These are phyloP conservation scores for Sebastes reedi DNA, from an alignment of 2,797 vertebrate species.

Conservation along the genomic window DNA sequence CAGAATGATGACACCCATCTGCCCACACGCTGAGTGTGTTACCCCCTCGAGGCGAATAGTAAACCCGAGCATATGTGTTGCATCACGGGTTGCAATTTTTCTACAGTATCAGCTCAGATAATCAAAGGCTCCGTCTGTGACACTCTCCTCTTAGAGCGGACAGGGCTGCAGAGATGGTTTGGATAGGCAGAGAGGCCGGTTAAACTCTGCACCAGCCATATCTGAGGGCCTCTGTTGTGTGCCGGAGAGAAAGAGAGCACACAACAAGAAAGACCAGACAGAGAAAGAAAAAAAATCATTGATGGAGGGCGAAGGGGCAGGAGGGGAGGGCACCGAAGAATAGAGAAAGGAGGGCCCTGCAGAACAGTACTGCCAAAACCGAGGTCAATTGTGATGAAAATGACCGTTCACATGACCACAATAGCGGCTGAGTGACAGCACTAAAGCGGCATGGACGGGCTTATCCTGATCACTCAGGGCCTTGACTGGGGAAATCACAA, in stretches of 20 bases:
- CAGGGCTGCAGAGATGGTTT: constrained; percentile 1
- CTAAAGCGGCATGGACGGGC: constrained; percentile 73
- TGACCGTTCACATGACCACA: constrained; percentile 79
- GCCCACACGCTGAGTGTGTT: constrained; percentile 15
- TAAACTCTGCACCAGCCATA: constrained; percentile 32
- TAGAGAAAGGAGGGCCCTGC: constrained; percentile 63
- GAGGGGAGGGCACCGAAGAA: constrained; percentile 56
- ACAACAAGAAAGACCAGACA: constrained; percentile 52
- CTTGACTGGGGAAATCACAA: constrained; percentile 78
- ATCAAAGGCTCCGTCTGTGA: constrained; percentile 44
- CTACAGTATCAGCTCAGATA: constrained; percentile 51
- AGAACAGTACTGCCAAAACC: constrained; percentile 75
- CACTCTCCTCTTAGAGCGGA: constrained; percentile 1
- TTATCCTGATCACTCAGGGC: constrained; percentile 80
- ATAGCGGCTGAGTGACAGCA: constrained; percentile 77
- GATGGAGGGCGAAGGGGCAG: constrained; percentile 51
- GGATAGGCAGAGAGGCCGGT: constrained; percentile 10
- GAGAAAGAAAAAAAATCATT: constrained; percentile 50
- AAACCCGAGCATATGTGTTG: constrained; percentile 40
- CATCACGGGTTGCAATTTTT: constrained; percentile 45
- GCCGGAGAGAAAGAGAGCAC: constrained; percentile 11
- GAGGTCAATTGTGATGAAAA: constrained; percentile 83
- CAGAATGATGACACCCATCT: constrained; percentile 46
- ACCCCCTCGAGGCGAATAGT: constrained; percentile 19
- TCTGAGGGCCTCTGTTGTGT: constrained; percentile 31